These are phyloP conservation scores for Spongilla lacustris DNA, from an alignment of 37 sponge, comb jelly and placozoan species.

Conservation along the genomic window DNA sequence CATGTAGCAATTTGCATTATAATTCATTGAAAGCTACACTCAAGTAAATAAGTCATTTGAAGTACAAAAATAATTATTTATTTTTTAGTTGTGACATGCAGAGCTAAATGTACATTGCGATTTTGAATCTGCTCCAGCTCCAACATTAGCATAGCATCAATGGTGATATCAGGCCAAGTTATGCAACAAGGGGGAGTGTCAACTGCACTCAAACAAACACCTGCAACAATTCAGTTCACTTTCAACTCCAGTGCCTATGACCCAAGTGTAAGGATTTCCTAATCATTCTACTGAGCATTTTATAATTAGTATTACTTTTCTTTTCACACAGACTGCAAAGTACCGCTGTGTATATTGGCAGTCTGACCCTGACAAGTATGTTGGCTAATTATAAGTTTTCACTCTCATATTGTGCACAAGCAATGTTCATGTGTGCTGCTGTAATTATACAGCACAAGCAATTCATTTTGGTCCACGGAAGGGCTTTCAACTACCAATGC, in stretches of 20 bases:
- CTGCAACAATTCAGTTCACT: constrained; percentile 45
- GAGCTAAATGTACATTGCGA: too few relatives aligned
- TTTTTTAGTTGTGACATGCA: too few relatives aligned
- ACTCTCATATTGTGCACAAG: background rate
- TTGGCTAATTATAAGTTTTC: background rate
- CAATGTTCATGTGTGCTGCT: too few relatives aligned
- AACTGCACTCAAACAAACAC: constrained; percentile 14
- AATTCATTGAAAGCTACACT: too few relatives aligned
- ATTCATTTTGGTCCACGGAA: constrained; percentile 56
- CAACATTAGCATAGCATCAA: constrained; percentile 33
- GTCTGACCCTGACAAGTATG: constrained; percentile 41
- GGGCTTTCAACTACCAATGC: constrained; percentile 27
- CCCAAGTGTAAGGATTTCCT: background rate
- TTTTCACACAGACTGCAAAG: constrained; percentile 7
- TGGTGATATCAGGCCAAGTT: constrained; percentile 58
- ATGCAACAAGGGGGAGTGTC: background rate
- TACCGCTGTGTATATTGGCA: constrained; percentile 46
- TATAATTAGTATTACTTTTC: too few relatives aligned
- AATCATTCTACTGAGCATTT: too few relatives aligned
- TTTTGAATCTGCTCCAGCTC: too few relatives aligned
- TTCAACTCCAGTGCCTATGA: constrained; percentile 9
- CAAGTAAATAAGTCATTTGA: too few relatives aligned
- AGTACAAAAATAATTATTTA: too few relatives aligned
- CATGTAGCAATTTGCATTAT: too few relatives aligned
- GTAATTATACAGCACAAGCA: constrained; percentile 18